Base-by-base conservation (phyloP, 2,888 invertebrate genomes). In the Thera britannica region DNA sequence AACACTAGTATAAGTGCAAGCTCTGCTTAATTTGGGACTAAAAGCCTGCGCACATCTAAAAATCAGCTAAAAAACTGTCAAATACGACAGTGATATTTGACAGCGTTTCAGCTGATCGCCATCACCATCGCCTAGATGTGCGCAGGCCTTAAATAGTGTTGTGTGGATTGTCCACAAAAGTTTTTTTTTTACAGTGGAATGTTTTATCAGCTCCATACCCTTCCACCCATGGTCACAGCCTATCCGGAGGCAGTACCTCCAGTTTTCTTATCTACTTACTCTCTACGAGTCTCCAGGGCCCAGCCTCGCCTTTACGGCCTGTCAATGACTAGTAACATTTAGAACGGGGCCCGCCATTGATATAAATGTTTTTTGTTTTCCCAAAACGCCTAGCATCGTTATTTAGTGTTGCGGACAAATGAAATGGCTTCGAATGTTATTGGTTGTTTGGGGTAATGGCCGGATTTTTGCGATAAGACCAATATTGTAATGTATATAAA, bases 331-430 rank as follows among this genome's bases (percentile, higher is more conserved):
- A 89, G 88, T 89, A 89, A 80, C 92, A 93, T 93, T 93, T 92
- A 92, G 91, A 92, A 89, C 91, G 88, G 86, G 77, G 84, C 41
- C 85, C 83, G 78, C 93, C 93, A 93, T 93, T 93, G 93, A 93
- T 92, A 93, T 93, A 92, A 93, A 93, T 93, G 93, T 93, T 93
- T 92, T 93, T 93, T 92, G 92, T 92, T 92, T 86, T 89, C 93
- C 93, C 93, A 89, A 90, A 90, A 90, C 91, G 87, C 84, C 89
- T 87, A 85, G 85, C 88, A 92, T 92, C 90, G 93, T 92, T 89
- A 92, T 93, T 92, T 93, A 93, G 87, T 89, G 84, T 79, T 67
- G 77, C 70, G 74, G 73, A 69, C 75, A 83, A 82, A 87, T 87
- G 86, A 85, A 82, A 85, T 83, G 83, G 83, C 80, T 75, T 69